phyloP scores from a whole-genome alignment of 2,113 vertebrate species.

The Bufo bufo region DNA sequence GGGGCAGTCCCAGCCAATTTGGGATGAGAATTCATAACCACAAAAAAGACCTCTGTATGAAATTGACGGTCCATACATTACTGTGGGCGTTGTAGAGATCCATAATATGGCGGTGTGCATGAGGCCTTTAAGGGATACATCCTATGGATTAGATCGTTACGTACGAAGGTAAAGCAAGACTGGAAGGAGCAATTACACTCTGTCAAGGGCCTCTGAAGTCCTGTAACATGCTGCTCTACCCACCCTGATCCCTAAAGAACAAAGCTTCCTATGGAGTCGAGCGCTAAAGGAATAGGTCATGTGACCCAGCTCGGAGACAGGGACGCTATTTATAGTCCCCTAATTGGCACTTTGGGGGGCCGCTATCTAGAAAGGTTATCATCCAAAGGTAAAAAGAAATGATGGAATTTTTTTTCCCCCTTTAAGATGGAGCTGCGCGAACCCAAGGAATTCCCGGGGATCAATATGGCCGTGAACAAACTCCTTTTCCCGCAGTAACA shows the following conservation, averaged over 20 bases:
- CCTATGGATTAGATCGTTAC: not conserved
- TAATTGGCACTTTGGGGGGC: constrained; percentile 4
- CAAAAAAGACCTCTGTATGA: not conserved
- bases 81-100: not conserved
- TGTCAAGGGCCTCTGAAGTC: not conserved
- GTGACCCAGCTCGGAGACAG: not conserved
- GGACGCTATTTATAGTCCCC: not conserved
- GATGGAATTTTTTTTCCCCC: not conserved
- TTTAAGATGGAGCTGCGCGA: not conserved
- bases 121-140: not conserved
- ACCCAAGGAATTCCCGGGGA: not conserved
- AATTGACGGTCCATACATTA: not conserved
- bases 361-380: not conserved
- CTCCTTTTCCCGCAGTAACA: not conserved
- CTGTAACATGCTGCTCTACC: not conserved
- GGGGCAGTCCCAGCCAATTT: too few relatives aligned
- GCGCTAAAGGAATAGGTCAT: not conserved
- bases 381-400: not conserved
- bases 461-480: not conserved
- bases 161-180: too few relatives aligned
- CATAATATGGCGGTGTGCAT: not conserved
- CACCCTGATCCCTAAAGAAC: not conserved
- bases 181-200: not conserved
- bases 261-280: not conserved
- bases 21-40: too few relatives aligned